Evolutionary conservation across 2,113 vertebrate species (phyloP).

Genomic region (Oncorhynchus nerka): DNA sequence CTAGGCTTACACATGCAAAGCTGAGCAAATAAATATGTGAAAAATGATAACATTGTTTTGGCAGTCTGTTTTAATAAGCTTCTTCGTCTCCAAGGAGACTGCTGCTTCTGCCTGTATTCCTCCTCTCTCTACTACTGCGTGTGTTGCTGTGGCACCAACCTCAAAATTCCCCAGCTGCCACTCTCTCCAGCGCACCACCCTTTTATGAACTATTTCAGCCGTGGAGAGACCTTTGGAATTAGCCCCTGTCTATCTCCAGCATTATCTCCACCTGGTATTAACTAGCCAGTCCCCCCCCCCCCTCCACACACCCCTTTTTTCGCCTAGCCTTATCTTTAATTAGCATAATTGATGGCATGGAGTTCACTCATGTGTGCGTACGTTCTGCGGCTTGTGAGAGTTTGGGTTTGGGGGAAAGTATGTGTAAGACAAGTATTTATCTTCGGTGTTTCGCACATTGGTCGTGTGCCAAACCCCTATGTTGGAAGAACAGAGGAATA

Average conservation of each 20-base stretch:
- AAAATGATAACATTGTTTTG: not conserved
- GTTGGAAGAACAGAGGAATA: not conserved
- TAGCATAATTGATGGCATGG: not conserved
- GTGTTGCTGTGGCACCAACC: not conserved
- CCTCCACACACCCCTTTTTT: too few relatives aligned
- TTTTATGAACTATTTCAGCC: not conserved
- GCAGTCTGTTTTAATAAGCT: not conserved
- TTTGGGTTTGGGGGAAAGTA: not conserved
- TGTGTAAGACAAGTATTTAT: not conserved
- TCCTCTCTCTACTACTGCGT: too few relatives aligned
- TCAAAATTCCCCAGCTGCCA: not conserved
- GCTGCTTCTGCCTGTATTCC: not conserved
- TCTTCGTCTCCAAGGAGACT: not conserved
- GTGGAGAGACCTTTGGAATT: not conserved
- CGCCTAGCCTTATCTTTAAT: not conserved
- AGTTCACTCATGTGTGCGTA: not conserved
- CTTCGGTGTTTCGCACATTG: not conserved
- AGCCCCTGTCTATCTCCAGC: not conserved
- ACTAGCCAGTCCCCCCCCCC: not conserved
- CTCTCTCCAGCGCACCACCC: not conserved
- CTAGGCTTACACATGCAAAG: not conserved
- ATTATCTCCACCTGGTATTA: not conserved
- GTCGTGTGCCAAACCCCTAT: not conserved
- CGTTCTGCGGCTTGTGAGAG: not conserved
- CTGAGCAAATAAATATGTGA: not conserved